phyloP scores from a whole-genome alignment of 2,888 invertebrate genomes.

The Andrena chrysosceles region DNA sequence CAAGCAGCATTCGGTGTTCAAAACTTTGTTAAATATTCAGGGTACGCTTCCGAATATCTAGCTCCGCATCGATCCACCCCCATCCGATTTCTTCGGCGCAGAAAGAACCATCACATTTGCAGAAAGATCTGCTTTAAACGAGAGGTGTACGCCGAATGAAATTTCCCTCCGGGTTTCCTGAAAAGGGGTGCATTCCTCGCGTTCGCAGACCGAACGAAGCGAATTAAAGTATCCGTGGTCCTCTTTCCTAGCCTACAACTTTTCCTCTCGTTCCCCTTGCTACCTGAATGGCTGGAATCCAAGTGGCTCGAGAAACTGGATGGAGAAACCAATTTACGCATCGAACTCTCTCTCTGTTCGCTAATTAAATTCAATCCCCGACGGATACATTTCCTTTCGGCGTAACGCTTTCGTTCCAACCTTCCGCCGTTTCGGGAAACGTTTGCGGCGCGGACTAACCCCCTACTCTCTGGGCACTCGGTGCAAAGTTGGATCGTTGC shows the following conservation, averaged over 20 bases:
- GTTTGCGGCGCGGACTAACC: too few relatives aligned
- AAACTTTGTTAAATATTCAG: not conserved
- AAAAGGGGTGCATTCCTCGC: conserved; percentile 31
- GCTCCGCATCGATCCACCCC: not conserved
- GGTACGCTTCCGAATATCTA: not conserved
- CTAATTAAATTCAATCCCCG: conserved; percentile 20
- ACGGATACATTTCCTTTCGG: not conserved
- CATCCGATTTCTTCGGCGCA: too few relatives aligned
- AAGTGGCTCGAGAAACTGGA: not conserved
- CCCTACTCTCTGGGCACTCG: not conserved
- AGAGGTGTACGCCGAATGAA: not conserved
- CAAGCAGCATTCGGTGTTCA: not conserved
- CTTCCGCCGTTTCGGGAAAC: not conserved
- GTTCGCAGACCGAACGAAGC: conserved; percentile 55
- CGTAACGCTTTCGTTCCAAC: not conserved
- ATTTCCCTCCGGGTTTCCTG: conserved; percentile 34
- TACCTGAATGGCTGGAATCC: not conserved
- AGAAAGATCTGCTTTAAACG: conserved; percentile 1
- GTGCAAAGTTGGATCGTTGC: not conserved
- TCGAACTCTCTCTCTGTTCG: not conserved
- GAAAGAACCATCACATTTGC: not conserved
- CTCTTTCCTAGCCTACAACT: not conserved
- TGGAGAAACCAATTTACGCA: not conserved
- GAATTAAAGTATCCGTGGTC: conserved; percentile 47
- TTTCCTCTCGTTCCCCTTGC: not conserved